Percentiles rank a stretch among this genome's conserved stretches.
phyloP scores from a whole-genome alignment of 2,113 vertebrate species.

The Tachysurus fulvidraco region DNA sequence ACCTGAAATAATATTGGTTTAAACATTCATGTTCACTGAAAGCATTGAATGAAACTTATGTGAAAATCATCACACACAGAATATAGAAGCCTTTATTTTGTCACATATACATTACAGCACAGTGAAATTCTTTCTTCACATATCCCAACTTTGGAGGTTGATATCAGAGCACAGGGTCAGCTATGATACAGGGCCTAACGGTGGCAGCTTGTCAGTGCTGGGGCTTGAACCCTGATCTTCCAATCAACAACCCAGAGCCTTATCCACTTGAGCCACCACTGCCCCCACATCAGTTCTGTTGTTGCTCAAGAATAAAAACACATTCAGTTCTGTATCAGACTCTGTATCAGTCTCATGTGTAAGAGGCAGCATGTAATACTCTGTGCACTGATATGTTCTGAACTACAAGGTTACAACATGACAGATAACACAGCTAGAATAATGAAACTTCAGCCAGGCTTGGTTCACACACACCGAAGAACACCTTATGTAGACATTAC shows the following conservation, averaged over 20 bases:
- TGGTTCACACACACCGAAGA: slow-evolving; percentile 29
- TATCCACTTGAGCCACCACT: too few relatives aligned
- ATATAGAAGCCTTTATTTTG: too few relatives aligned
- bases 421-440: background rate
- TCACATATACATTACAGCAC: too few relatives aligned
- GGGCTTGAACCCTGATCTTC: too few relatives aligned
- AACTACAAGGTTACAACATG: background rate
- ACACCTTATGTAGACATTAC: slow-evolving; percentile 49
- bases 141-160: too few relatives aligned
- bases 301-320: background rate
- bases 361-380: background rate
- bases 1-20: background rate
- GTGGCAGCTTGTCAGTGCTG: too few relatives aligned
- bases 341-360: background rate
- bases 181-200: too few relatives aligned
- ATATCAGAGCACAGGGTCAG: too few relatives aligned
- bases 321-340: background rate
- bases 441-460: background rate
- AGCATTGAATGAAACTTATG: background rate
- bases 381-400: background rate
- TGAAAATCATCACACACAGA: background rate
- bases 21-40: background rate
- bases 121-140: too few relatives aligned
- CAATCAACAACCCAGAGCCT: too few relatives aligned
- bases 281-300: background rate